Evolutionary conservation across 2,113 vertebrate species (phyloP), one percentile per base, ranked within the genome.

Genomic region (Poeciliopsis prolifica): DNA sequence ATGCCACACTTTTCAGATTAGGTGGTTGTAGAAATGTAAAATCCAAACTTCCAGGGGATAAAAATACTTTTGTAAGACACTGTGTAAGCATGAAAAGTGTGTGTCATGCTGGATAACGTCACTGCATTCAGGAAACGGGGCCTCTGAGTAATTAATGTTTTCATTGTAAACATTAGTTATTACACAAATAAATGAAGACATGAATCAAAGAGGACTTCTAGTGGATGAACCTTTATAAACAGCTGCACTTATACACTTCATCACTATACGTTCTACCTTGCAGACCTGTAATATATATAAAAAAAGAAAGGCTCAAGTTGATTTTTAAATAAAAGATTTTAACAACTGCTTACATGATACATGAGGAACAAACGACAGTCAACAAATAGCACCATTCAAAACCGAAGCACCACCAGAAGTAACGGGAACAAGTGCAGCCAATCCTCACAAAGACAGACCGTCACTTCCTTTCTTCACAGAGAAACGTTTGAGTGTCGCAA

Each of bases 321-420:
- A 58, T 35, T 68, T 74, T 63, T 72, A 80, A 30, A 74, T 40
- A 67, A 80, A 22, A 12, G 60, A 30, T 61, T 33, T 66, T 61
- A 73, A 77, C 70, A 77, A 48, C 40, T 68, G 70, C 68, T 79
- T 75, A 77, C 88, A 85, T 35, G 70, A 85, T 33, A 80, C 54
- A 51, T 74, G 31, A 74, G n/a, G 31, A 33, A 78, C 69, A 75
- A 79, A 78, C 76, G 72, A 72, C 77, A 82, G 70, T 68, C 70
- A 88, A 81, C 42, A 72, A 79, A 90, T 91, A 95, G 94, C 94
- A 94, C 92, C 94, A 91, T 86, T 91, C 74, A 67, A 79, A 90
- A 93, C 83, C 51, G 77, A 91, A 94, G 92, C 91, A 93, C 90
- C 92, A 87, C 37, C 66, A 70, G 61, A 78, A 75, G 70, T 80